These are phyloP conservation scores for Ophioninae sp. DNA, from an alignment of 2,888 invertebrate species.

Conservation along the genomic window DNA sequence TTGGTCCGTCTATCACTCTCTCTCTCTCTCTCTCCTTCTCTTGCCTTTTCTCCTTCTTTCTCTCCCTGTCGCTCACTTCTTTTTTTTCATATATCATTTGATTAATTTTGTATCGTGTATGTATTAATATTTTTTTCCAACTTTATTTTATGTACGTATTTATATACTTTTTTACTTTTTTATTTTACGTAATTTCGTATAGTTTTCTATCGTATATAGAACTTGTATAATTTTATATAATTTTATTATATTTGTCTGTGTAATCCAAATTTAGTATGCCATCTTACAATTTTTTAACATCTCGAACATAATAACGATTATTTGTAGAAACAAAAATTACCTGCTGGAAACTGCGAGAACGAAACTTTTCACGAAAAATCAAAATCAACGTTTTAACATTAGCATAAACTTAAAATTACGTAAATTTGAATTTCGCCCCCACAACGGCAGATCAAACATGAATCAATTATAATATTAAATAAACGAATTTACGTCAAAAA, in stretches of 20 bases:
- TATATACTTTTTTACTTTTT: no score
- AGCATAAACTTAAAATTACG: not conserved
- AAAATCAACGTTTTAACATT: not conserved
- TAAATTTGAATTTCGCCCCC: not conserved
- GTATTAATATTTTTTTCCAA: no score
- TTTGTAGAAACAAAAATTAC: conserved; percentile 11
- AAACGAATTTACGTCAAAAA: not conserved
- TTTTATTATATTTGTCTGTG: no score
- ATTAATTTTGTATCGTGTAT: no score
- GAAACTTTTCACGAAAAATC: not conserved
- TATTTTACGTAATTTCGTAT: no score
- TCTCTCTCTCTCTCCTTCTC: not conserved
- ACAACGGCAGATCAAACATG: not conserved
- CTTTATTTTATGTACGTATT: no score
- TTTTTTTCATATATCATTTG: no score
- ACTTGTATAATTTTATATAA: no score
- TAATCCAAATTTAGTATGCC: not conserved
- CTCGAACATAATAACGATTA: not conserved
- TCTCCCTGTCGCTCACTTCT: no score
- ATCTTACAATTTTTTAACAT: conserved; percentile 3
- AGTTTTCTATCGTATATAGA: no score
- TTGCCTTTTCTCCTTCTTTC: no score
- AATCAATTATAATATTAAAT: not conserved
- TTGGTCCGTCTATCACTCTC: not conserved
- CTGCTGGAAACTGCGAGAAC: not conserved